Percentiles rank a stretch among this genome's conserved stretches.
These are phyloP conservation scores for Lagorchestes hirsutus DNA, from an alignment of 2,797 vertebrate species.

Conservation along the genomic window DNA sequence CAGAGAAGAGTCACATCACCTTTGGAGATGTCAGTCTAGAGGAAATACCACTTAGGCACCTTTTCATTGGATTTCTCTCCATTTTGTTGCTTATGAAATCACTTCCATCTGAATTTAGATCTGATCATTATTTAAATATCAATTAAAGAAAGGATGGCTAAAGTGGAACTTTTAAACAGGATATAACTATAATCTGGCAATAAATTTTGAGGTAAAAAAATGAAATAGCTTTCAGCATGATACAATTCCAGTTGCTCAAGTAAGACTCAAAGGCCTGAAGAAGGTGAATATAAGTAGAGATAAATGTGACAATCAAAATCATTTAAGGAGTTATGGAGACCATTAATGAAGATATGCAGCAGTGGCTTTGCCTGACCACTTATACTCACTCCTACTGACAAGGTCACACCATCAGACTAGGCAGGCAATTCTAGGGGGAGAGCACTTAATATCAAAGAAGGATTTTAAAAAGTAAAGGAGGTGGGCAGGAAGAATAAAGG, in stretches of 20 bases:
- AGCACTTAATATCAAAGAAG: conserved; percentile 31
- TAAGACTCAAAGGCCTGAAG: not conserved
- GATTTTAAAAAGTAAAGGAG: not conserved
- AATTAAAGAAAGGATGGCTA: conserved; percentile 24
- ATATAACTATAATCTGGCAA: conserved; percentile 7
- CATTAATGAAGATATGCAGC: conserved; percentile 12
- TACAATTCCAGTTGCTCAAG: not conserved
- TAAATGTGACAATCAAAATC: conserved; percentile 32
- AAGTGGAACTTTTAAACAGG: conserved; percentile 24
- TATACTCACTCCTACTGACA: not conserved
- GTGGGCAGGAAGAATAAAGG: conserved; percentile 49
- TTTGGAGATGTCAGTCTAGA: not conserved
- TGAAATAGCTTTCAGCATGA: conserved; percentile 8
- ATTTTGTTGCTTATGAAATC: not conserved
- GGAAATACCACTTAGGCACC: not conserved
- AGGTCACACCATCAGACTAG: conserved; percentile 18
- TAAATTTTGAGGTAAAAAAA: conserved; percentile 38
- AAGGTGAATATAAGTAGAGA: conserved; percentile 27
- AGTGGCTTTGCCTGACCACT: conserved; percentile 3
- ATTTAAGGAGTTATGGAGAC: conserved; percentile 40
- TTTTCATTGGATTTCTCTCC: not conserved
- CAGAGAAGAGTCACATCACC: not conserved
- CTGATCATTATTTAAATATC: not conserved
- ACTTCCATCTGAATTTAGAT: not conserved
- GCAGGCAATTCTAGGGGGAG: conserved; percentile 19